Base-by-base conservation (phyloP, 2,888 invertebrate genomes). In the Onthophagus sagittarius region DNA sequence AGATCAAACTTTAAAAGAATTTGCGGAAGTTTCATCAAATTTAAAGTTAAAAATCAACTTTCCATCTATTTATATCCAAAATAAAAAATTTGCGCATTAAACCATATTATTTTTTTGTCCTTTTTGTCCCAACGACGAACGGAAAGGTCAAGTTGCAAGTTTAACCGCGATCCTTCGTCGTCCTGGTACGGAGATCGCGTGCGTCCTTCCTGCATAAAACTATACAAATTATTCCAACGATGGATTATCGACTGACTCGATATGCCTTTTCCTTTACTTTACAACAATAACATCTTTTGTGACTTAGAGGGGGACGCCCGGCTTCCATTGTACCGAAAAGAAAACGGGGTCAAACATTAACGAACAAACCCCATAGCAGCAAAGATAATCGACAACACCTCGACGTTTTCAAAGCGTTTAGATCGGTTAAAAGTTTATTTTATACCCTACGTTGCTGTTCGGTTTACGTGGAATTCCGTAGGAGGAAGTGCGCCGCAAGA, bases 181-280 rank as follows among this genome's bases (percentile, higher is more conserved):
- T 80, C 83, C 82, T 83, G 83, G 83, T 80, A 83, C 83, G 81
- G 74, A 76, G 72, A 80, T 83, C 81, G 83, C 83, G 82, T 82
- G 81, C 78, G 79, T 76, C 79, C 81, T 77, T 23, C 67, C 13
- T 67, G 67, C 67, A 67, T 67, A 67, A 67, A 67, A 67, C 78
- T 76, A 75, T 71, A 78, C 75, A 76, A 76, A 76, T 75, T 75
- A 78, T 77, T 74, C 76, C 75, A 76, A 11, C 63, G 74, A 76
- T 75, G 71, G 74, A 72, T 69, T 76, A 78, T 76, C 69, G 74
- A 74, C 74, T 73, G 74, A 74, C 74, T 73, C 31, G n/a, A 31
- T 67, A 67, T 67, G 3, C 23, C 23, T 67, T 23, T 32, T 13
- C 67, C 67, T 15, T 67, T 32, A 67, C 32, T 67, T 67, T 67